These are phyloP conservation scores for Pantelozetes paolii DNA, from an alignment of 2,888 invertebrate genomes.

Conservation along the genomic window DNA sequence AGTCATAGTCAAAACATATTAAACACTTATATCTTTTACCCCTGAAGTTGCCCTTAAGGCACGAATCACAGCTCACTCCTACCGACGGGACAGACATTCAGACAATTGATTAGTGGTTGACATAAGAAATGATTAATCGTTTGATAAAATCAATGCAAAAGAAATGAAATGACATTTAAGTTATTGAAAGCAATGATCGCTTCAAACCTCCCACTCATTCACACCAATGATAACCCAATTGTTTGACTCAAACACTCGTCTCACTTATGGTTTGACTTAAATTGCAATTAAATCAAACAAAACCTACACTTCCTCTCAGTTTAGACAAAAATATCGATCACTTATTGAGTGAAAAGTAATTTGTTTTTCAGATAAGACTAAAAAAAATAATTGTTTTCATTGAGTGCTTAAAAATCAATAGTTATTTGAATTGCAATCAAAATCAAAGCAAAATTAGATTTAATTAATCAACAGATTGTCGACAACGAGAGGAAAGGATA, in stretches of 20 bases:
- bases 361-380: not conserved
- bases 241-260: too few species aligned
- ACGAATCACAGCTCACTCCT: constrained; percentile 99
- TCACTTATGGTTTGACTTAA: too few species aligned
- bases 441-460: not conserved
- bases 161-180: not conserved
- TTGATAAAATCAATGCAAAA: not conserved
- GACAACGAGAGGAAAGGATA: not conserved
- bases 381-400: not conserved
- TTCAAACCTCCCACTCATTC: too few species aligned
- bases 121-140: not conserved
- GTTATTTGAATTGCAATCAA: not conserved
- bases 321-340: not conserved
- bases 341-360: not conserved
- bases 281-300: too few species aligned
- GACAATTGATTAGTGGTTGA: constrained; percentile 3
- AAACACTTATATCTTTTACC: constrained; percentile 98
- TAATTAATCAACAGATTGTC: not conserved
- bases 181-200: not conserved
- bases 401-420: constrained; percentile 1
- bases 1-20: constrained; percentile 97
- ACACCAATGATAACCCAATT: too few species aligned
- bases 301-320: too few species aligned
- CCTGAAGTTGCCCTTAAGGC: constrained; percentile 94
- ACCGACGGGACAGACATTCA: constrained; percentile 43